Conservation (phyloP, 2,888 invertebrate genomes). For the Andrena praecox region DNA sequence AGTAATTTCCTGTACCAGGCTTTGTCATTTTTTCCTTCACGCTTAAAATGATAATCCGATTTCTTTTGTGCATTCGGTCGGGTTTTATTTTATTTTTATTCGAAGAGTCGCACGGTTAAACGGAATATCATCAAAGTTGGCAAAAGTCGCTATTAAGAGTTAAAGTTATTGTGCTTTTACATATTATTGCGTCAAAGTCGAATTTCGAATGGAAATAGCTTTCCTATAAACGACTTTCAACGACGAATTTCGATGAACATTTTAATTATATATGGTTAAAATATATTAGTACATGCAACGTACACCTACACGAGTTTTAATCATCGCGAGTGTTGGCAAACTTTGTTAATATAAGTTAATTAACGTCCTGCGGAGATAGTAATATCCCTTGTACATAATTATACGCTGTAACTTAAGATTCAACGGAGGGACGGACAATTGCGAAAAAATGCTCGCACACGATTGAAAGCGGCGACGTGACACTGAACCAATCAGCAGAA, state of each 20-base stretch:
- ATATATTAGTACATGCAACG: too few relatives aligned
- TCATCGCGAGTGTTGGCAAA: too few relatives aligned
- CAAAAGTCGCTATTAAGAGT: too few relatives aligned
- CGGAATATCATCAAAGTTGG: background rate
- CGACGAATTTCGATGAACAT: too few relatives aligned
- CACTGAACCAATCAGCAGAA: conserved; percentile 8
- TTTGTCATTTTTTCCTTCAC: conserved; percentile 24
- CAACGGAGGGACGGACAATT: background rate
- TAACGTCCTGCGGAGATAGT: too few relatives aligned
- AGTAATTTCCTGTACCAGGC: conserved; percentile 15
- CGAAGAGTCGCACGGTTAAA: background rate
- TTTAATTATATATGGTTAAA: too few relatives aligned
- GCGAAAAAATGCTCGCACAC: background rate
- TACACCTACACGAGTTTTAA: too few relatives aligned
- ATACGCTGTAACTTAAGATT: background rate
- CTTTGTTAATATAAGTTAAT: too few relatives aligned
- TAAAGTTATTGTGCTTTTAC: too few relatives aligned
- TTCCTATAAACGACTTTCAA: too few relatives aligned
- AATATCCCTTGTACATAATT: background rate
- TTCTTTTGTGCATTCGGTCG: background rate
- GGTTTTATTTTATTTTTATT: background rate
- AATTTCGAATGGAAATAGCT: too few relatives aligned
- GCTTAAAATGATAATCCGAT: background rate
- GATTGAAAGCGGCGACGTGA: background rate
- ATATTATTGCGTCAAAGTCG: too few relatives aligned